These are phyloP conservation scores for Cephalopterus ornatus DNA, from an alignment of 2,113 vertebrate genomes.

Conservation along the genomic window DNA sequence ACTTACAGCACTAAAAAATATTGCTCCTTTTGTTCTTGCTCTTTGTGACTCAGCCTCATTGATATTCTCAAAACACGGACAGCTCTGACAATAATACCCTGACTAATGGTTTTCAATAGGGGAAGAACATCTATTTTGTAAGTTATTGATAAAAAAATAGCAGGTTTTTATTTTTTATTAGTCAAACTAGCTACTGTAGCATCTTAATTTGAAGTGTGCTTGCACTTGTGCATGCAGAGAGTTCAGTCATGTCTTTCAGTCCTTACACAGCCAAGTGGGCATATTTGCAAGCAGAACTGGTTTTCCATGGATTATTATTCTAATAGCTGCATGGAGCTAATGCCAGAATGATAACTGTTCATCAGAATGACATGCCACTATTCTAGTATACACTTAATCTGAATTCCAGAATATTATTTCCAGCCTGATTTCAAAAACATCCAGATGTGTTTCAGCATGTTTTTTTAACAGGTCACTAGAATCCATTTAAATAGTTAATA, in stretches of 20 bases:
- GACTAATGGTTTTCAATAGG: background rate
- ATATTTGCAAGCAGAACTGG: background rate
- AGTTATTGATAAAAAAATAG: background rate
- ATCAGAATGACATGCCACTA: background rate
- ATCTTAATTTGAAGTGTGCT: background rate
- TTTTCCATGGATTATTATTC: background rate
- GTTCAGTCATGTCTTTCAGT: background rate
- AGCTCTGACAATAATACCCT: background rate
- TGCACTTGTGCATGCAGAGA: background rate
- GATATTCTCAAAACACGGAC: background rate
- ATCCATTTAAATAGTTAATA: slow-evolving; percentile 22
- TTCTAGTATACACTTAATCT: background rate
- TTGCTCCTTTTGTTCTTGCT: background rate
- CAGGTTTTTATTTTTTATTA: background rate
- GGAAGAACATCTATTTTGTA: background rate
- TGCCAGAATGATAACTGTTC: background rate
- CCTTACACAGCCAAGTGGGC: background rate
- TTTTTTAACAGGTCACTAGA: background rate
- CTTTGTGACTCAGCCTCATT: background rate
- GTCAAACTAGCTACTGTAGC: background rate
- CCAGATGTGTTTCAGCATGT: background rate
- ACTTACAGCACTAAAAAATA: background rate
- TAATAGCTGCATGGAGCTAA: background rate
- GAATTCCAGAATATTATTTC: background rate
- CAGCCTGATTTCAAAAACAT: background rate